Evolutionary conservation across 2,797 vertebrate species (phyloP), one percentile per base, ranked within the genome.

Genomic region (Huso huso): DNA sequence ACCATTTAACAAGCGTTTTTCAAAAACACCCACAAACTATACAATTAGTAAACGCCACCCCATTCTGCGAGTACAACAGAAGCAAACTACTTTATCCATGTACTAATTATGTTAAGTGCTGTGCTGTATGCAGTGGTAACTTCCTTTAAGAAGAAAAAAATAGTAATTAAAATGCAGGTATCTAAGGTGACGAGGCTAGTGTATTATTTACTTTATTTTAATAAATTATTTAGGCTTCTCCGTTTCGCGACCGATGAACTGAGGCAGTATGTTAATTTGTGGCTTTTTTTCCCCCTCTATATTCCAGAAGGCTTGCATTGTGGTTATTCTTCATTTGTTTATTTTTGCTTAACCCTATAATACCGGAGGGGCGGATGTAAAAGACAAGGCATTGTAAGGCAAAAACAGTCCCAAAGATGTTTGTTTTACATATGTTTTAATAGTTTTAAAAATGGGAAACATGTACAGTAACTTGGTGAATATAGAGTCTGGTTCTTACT

Each of bases 181-280:
- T 85, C 75, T 76, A 76, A 79, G 80, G 84, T 82, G 80, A 79
- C 74, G 83, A 85, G 83, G 81, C 83, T 76, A 76, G 79, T 76
- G 87, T 83, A 88, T 90, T 88, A 86, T 81, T 89, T 89, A 89
- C 88, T 88, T 89, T 87, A 88, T 87, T 88, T 86, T 79, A 86
- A 89, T 89, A 78, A 88, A 89, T 89, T 87, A 89, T 89, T 91
- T 83, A 90, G 83, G 86, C 79, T 81, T 82, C 78, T 85, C 83
- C 76, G 74, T 76, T 79, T 81, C 77, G 72, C 80, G 75, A 76
- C 77, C 72, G 81, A 82, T 76, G 74, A 9, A 52, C 7, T n/a
- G 55, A 58, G 12, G 8, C 55, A 58, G 55, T 58, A 13, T 11
- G 55, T 13, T 58, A 58, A 58, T 58, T 58, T 58, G 12, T 58